phyloP scores from a whole-genome alignment of 2,797 vertebrate genomes.

The Pelodytes ibericus region DNA sequence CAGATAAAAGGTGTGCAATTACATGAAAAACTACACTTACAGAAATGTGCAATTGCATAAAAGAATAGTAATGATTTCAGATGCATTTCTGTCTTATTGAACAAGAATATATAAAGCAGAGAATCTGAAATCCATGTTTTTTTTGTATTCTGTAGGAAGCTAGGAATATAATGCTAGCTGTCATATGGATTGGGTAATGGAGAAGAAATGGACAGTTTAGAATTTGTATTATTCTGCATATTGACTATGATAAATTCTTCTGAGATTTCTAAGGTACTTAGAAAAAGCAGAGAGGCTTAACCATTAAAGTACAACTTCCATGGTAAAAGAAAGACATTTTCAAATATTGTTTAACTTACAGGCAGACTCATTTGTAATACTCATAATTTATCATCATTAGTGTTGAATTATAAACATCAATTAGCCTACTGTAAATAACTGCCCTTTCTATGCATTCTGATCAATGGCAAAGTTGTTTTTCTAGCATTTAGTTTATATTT shows the following conservation, averaged over 20 bases:
- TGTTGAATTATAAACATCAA: too few relatives aligned
- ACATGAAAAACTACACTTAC: neutral
- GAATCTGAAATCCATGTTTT: conserved; percentile 6
- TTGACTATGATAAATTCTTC: neutral
- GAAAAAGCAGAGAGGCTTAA: neutral
- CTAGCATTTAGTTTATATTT: too few relatives aligned
- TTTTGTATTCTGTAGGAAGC: neutral
- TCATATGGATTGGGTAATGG: conserved; percentile 7
- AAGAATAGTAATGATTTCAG: neutral
- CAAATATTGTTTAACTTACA: too few relatives aligned
- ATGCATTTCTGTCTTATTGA: neutral
- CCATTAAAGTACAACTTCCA: neutral
- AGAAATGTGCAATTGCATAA: neutral
- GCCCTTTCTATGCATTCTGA: too few relatives aligned
- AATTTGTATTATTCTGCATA: neutral
- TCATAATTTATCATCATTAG: too few relatives aligned
- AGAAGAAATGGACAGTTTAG: conserved; percentile 6
- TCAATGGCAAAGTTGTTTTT: too few relatives aligned
- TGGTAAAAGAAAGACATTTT: too few relatives aligned
- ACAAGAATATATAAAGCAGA: neutral
- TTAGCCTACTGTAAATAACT: too few relatives aligned
- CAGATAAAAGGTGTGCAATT: conserved; percentile 15
- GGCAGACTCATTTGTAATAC: too few relatives aligned
- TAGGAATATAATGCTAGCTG: neutral
- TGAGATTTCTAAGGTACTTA: neutral